These are phyloP conservation scores for Drosophila maculinotata DNA, from an alignment of 2,888 invertebrate genomes.

Conservation along the genomic window DNA sequence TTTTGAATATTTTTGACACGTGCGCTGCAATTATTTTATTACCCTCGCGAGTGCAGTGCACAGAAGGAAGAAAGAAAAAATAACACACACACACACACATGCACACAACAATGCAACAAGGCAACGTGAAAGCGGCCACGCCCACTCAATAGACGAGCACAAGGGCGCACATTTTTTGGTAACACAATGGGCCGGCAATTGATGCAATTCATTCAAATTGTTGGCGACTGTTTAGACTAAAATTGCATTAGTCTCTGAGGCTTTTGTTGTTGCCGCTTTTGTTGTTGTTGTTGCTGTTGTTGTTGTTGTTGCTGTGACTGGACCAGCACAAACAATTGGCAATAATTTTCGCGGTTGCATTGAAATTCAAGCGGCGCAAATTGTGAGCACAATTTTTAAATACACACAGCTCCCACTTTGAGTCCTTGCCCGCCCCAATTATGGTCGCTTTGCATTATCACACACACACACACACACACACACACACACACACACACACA, in stretches of 20 bases:
- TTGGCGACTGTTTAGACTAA: conserved; percentile 78
- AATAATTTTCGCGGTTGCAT: conserved; percentile 82
- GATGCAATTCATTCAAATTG: conserved; percentile 81
- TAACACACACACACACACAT: background rate
- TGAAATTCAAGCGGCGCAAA: conserved; percentile 70
- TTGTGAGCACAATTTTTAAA: conserved; percentile 61
- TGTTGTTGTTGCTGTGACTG: conserved; percentile 30
- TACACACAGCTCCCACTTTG: conserved; percentile 31
- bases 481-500: conserved; percentile 13
- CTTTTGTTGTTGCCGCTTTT: conserved; percentile 41
- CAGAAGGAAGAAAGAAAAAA: conserved; percentile 34
- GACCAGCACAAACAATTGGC: conserved; percentile 81
- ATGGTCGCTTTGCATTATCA: conserved; percentile 65
- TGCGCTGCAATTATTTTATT: conserved; percentile 84
- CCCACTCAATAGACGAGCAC: conserved; percentile 47
- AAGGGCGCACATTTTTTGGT: conserved; percentile 21
- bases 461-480: conserved; percentile 25
- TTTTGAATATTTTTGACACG: conserved; percentile 83
- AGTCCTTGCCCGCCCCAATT: conserved; percentile 41
- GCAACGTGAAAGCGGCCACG: conserved; percentile 55
- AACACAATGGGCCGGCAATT: conserved; percentile 77
- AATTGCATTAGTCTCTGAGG: conserved; percentile 73
- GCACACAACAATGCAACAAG: conserved; percentile 21
- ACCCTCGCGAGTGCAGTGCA: conserved; percentile 63
- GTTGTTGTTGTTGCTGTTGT: conserved; percentile 19